Percentiles rank a stretch among this genome's conserved stretches.
phyloP scores from a whole-genome alignment of 2,797 vertebrate genomes.

The Xerus rutilus region DNA sequence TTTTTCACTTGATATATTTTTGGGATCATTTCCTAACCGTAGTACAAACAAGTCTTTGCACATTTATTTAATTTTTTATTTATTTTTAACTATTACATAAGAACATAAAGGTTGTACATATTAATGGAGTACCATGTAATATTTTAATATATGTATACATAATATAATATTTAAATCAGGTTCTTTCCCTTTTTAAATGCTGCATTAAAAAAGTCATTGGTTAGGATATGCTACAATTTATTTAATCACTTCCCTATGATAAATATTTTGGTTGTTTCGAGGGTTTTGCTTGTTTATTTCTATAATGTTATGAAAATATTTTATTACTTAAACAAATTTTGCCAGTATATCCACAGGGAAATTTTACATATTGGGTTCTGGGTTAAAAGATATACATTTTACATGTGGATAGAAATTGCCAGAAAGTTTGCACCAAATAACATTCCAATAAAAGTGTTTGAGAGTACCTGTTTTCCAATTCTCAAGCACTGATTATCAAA shows the following conservation, averaged over 20 bases:
- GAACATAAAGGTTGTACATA: no score
- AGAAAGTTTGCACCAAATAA: neutral
- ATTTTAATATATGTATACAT: no score
- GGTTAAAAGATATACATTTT: neutral
- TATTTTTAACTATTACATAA: no score
- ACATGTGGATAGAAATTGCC: neutral
- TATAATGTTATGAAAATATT: neutral
- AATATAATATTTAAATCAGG: no score
- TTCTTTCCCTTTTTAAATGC: conserved; percentile 38
- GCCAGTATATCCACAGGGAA: neutral
- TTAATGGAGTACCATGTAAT: no score
- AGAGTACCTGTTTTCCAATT: neutral
- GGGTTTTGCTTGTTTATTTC: neutral
- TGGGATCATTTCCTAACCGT: neutral
- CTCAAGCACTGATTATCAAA: neutral
- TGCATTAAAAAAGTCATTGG: neutral
- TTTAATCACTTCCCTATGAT: neutral
- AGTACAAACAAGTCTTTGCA: neutral
- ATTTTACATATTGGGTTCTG: neutral
- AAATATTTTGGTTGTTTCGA: neutral
- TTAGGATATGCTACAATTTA: neutral
- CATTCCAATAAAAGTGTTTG: neutral
- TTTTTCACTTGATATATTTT: neutral
- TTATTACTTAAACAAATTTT: neutral
- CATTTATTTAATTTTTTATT: no score